Evolutionary conservation across 2,113 vertebrate genomes (phyloP).

Genomic region (Mixornis gularis): DNA sequence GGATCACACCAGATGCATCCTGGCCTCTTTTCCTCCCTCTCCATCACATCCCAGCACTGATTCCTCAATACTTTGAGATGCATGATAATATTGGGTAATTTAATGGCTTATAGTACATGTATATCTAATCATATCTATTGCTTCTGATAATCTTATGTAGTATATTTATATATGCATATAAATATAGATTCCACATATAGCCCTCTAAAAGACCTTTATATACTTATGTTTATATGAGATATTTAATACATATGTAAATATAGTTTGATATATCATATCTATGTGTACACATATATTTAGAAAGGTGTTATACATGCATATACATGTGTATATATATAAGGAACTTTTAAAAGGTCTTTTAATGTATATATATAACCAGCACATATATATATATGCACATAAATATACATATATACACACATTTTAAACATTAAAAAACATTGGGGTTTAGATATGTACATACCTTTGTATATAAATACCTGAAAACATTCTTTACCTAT

Average conservation of each 20-base stretch:
- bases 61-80: background rate
- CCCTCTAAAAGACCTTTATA: background rate
- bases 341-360: background rate
- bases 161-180: background rate
- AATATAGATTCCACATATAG: background rate
- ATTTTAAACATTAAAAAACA: background rate
- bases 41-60: background rate
- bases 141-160: background rate
- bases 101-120: background rate
- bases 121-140: background rate
- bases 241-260: background rate
- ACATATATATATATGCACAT: too few relatives aligned
- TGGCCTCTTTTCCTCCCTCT: background rate
- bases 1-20: accelerated
- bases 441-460: background rate
- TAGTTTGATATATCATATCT: background rate
- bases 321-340: background rate
- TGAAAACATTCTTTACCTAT: background rate
- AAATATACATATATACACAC: background rate
- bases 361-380: background rate
- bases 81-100: background rate
- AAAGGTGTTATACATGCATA: background rate
- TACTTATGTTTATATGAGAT: background rate
- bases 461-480: background rate
- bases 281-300: background rate